These are phyloP conservation scores for Vandiemenella viatica DNA, from an alignment of 2,888 invertebrate genomes.

Conservation along the genomic window DNA sequence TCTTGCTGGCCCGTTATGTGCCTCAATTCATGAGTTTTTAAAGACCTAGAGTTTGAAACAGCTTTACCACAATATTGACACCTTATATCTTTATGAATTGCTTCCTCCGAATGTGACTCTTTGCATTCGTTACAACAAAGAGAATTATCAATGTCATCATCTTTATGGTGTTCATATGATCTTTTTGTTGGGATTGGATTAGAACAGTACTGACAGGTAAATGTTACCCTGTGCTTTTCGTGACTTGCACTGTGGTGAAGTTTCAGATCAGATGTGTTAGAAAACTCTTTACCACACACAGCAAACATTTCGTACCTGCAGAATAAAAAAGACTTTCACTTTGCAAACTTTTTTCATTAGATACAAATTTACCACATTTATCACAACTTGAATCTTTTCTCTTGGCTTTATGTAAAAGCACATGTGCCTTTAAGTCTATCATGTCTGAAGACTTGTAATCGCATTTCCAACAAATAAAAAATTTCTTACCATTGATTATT, in stretches of 20 bases:
- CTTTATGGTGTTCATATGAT: constrained; percentile 11
- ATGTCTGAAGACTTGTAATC: too few species aligned
- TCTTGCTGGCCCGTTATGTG: constrained; percentile 13
- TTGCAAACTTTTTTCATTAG: too few species aligned
- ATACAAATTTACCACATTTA: too few species aligned
- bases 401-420: too few species aligned
- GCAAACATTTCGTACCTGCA: too few species aligned
- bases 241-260: background rate
- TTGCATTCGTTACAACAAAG: constrained; percentile 13
- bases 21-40: constrained; percentile 15
- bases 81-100: constrained; percentile 14
- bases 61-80: constrained; percentile 17
- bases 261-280: background rate
- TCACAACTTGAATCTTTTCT: too few species aligned
- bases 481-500: too few species aligned
- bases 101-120: constrained; percentile 10
- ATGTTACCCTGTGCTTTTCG: constrained; percentile 3
- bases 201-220: constrained; percentile 12
- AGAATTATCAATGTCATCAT: constrained; percentile 9
- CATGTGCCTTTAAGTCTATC: too few species aligned
- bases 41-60: constrained; percentile 13
- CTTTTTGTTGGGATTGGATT: constrained; percentile 12
- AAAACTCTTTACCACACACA: background rate
- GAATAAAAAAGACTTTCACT: too few species aligned
- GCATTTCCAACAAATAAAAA: too few species aligned